These are phyloP conservation scores for Aplocera efformata DNA, from an alignment of 2,888 invertebrate species.

Conservation along the genomic window DNA sequence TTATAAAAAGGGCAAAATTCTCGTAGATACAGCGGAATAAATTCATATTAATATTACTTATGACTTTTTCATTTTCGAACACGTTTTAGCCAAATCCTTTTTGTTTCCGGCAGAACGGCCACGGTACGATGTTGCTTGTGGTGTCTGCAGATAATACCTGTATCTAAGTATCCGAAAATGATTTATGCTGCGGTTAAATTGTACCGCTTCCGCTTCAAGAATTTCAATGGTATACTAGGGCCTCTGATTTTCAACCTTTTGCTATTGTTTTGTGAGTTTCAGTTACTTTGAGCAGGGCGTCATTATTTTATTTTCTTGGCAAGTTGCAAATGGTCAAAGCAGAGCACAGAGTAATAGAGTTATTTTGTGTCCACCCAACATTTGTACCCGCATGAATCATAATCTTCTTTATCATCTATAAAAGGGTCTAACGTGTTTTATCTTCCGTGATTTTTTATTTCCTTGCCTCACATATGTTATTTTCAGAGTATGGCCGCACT, in stretches of 20 bases:
- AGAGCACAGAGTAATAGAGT: constrained; percentile 9
- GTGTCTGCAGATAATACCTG: constrained; percentile 41
- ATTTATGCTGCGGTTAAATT: constrained; percentile 38
- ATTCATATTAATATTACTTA: constrained; percentile 49
- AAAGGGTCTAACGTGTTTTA: constrained; percentile 5
- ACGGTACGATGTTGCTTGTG: constrained; percentile 38
- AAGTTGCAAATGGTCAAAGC: constrained; percentile 17
- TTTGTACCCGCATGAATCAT: constrained; percentile 7
- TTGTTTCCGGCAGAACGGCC: constrained; percentile 38
- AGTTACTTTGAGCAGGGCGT: constrained; percentile 3
- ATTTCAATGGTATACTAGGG: constrained; percentile 33
- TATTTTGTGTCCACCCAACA: constrained; percentile 8
- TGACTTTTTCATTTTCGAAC: constrained; percentile 44
- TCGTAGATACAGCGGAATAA: constrained; percentile 58
- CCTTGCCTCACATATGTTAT: too few relatives aligned
- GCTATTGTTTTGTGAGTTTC: constrained; percentile 23
- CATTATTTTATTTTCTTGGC: constrained; percentile 17
- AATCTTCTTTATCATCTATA: constrained; percentile 8
- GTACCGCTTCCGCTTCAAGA: constrained; percentile 36
- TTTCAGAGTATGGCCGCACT: constrained; percentile 87
- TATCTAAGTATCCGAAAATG: constrained; percentile 41
- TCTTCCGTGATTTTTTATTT: constrained; percentile 4
- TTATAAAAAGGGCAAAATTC: constrained; percentile 59
- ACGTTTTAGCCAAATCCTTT: constrained; percentile 43
- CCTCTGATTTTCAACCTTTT: constrained; percentile 36